These are phyloP conservation scores for Myotis planiceps DNA, from an alignment of 2,797 vertebrate genomes.

Conservation along the genomic window DNA sequence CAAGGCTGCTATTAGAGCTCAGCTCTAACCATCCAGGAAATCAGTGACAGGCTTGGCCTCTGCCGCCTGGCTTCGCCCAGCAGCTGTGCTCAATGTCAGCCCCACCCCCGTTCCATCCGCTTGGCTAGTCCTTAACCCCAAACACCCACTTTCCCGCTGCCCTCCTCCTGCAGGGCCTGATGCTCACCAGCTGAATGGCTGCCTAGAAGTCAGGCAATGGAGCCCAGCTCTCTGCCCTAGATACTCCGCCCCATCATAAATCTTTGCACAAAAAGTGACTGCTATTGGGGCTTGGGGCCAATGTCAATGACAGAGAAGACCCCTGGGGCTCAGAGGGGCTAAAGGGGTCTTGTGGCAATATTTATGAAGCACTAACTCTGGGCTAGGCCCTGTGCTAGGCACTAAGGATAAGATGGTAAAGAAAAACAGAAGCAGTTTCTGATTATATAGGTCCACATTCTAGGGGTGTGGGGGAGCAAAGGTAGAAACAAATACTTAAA, in stretches of 20 bases:
- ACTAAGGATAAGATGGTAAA: not conserved
- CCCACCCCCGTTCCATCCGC: constrained; percentile 50
- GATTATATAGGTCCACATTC: not conserved
- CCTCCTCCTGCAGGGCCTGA: not conserved
- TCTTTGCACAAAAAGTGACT: not conserved
- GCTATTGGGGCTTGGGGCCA: accelerated
- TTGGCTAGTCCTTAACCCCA: constrained; percentile 80
- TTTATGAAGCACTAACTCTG: not conserved
- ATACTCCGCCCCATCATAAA: not conserved
- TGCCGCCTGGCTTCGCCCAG: constrained; percentile 64
- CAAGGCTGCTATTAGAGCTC: constrained; percentile 84
- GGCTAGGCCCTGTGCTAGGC: not conserved
- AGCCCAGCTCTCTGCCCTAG: not conserved
- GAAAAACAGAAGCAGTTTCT: not conserved
- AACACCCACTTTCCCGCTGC: not conserved
- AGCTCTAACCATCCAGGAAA: constrained; percentile 84
- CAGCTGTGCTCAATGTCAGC: constrained; percentile 76
- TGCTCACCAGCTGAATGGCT: not conserved
- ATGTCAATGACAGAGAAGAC: not conserved
- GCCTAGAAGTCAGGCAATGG: not conserved
- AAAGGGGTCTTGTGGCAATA: not conserved
- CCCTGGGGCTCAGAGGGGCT: not conserved
- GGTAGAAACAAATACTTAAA: not conserved
- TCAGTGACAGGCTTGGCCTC: constrained; percentile 81
- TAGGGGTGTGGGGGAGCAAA: accelerated